Evolutionary conservation across 2,113 vertebrate genomes (phyloP).

Genomic region (Anseranas semipalmata): DNA sequence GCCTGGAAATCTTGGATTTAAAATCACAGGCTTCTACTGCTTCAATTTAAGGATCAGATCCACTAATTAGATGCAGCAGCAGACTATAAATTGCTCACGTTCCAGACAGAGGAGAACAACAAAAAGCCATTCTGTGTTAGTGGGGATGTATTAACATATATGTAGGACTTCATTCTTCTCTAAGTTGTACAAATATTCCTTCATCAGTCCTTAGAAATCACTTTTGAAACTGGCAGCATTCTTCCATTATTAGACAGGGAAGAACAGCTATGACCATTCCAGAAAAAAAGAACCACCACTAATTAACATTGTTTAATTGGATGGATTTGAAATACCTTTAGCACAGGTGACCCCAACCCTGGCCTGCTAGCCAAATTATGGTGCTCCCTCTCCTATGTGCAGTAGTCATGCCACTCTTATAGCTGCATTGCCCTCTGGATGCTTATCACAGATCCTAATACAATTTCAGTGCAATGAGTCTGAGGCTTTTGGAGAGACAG

Average conservation of each 20-base stretch:
- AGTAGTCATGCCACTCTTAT: background rate
- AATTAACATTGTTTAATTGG: slow-evolving; percentile 6
- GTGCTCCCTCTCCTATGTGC: background rate
- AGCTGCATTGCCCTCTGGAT: background rate
- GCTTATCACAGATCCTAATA: background rate
- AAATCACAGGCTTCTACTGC: background rate
- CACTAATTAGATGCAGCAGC: slow-evolving; percentile 42
- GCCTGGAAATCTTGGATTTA: background rate
- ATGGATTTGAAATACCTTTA: slow-evolving; percentile 14
- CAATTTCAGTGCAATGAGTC: background rate
- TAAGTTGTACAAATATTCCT: slow-evolving; percentile 24
- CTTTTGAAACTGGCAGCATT: background rate
- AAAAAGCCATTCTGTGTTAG: slow-evolving; percentile 47
- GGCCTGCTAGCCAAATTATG: background rate
- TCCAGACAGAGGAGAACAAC: slow-evolving; percentile 47
- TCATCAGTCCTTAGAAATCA: slow-evolving; percentile 26
- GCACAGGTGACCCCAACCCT: background rate
- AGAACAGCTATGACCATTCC: background rate
- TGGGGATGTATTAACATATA: slow-evolving; percentile 30
- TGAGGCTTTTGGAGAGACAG: background rate
- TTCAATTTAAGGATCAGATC: slow-evolving; percentile 6
- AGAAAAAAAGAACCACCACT: background rate
- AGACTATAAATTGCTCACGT: slow-evolving; percentile 34
- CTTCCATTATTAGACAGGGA: background rate
- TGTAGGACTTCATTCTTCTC: slow-evolving; percentile 27